Evolutionary conservation across 2,797 vertebrate species (phyloP).

Genomic region (Triplophysa bombifrons): DNA sequence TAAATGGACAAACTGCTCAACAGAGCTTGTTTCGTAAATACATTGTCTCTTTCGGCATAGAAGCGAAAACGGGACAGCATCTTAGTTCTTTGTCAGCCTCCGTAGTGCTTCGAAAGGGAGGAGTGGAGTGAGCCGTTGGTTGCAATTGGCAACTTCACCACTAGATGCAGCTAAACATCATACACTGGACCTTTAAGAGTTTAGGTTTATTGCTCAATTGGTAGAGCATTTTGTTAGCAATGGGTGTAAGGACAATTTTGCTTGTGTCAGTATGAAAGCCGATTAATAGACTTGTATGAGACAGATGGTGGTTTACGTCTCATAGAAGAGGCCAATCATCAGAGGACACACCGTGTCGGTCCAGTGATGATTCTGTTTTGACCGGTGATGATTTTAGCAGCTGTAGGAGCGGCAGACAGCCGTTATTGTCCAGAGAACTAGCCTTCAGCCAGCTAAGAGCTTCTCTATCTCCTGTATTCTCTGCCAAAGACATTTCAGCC

Average conservation of each 20-base stretch:
- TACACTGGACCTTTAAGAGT: no score
- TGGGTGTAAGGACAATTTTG: background rate
- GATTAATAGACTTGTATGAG: background rate
- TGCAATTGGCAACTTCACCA: no score
- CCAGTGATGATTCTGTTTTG: constrained; percentile 56
- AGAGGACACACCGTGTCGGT: constrained; percentile 19
- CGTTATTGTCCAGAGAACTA: constrained; percentile 31
- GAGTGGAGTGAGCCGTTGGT: no score
- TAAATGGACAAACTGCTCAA: no score
- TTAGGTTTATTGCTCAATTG: no score
- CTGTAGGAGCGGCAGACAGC: constrained; percentile 57
- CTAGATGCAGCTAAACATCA: no score
- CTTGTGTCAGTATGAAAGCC: background rate
- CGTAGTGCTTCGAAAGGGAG: no score
- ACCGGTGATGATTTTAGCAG: constrained; percentile 69
- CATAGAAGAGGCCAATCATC: constrained; percentile 35
- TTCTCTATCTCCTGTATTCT: constrained; percentile 53
- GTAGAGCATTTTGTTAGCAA: no score
- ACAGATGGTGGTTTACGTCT: constrained; percentile 16
- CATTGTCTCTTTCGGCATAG: no score
- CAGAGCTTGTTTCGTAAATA: no score
- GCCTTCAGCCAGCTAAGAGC: constrained; percentile 25
- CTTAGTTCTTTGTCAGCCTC: no score
- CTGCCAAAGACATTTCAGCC: constrained; percentile 62
- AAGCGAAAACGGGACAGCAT: no score